Base-by-base conservation (phyloP, 1,140 invertebrate species). In the Ephestia elutella region DNA sequence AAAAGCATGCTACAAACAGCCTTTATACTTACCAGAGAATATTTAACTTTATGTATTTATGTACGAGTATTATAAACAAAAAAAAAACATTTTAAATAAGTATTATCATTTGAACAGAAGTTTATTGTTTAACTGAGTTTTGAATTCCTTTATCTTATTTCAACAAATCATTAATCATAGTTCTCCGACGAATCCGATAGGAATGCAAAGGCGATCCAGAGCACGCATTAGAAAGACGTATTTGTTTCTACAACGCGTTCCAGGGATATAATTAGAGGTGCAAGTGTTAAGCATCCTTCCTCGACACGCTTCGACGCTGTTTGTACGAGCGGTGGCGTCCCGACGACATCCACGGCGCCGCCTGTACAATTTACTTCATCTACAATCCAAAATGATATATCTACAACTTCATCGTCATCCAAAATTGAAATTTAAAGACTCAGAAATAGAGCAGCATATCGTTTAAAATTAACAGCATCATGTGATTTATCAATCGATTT, bases 211-310 rank as follows among this genome's bases (percentile, higher is more conserved):
- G 60, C 64, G 69, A 72, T 57, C 61, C 68, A 54, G 58, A 59
- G 53, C 57, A 65, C 30, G 49, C 55, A 70, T 62, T 67, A 70
- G 64, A 68, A 73, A 78, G 71, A 65, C 61, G 58, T 75, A 75
- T 84, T 82, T 80, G 74, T 82, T 86, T 80, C 70, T 58, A 70
- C 70, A 79, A 60, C 68, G 75, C 72, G 73, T 80, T 77, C 71
- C 71, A 57, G 60, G 69, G 79, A 73, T 85, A 85, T 87, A 82
- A 85, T 86, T 86, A 86, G 77, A 79, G 80, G 78, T 80, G 81
- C 77, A 79, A 83, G 73, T 81, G 82, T 75, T 85, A 81, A 82
- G 77, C 75, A 82, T 87, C 84, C 78, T 82, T 87, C 80, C 78
- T 81, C 81, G 76, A 79, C 66, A 79, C 74, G 80, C 77, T 75